phyloP scores from a whole-genome alignment of 2,113 vertebrate species.

The Cygnus atratus region DNA sequence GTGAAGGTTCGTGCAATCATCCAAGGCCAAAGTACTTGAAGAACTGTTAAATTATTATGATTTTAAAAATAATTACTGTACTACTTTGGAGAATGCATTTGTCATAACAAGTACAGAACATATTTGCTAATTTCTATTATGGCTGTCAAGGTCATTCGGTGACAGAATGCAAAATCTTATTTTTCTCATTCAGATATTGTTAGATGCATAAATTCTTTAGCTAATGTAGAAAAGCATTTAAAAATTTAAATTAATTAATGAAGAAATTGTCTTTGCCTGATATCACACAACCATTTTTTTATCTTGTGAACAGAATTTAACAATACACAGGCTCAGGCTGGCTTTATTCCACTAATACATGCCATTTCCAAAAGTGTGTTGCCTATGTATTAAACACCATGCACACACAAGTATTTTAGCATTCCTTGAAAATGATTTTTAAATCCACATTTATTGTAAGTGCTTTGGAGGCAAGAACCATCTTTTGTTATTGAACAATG shows the following conservation, averaged over 20 bases:
- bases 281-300: slow-evolving; percentile 52
- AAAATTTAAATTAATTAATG: slow-evolving; percentile 44
- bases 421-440: slow-evolving; percentile 68
- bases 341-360: slow-evolving; percentile 47
- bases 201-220: slow-evolving; percentile 34
- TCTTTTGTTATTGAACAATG: slow-evolving; percentile 65
- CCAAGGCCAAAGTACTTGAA: slow-evolving; percentile 34
- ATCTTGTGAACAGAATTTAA: slow-evolving; percentile 40
- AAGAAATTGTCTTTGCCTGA: slow-evolving; percentile 41
- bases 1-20: slow-evolving; percentile 35
- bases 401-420: slow-evolving; percentile 23
- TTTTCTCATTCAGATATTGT: slow-evolving; percentile 31
- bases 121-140: slow-evolving; percentile 54
- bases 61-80: slow-evolving; percentile 58
- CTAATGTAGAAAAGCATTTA: slow-evolving; percentile 29
- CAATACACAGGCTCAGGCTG: neutral
- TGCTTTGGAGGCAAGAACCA: slow-evolving; percentile 40
- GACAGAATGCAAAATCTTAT: slow-evolving; percentile 48
- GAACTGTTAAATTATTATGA: slow-evolving; percentile 35
- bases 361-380: slow-evolving; percentile 50
- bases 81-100: slow-evolving; percentile 37
- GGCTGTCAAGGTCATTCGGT: slow-evolving; percentile 44
- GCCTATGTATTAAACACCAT: slow-evolving; percentile 33
- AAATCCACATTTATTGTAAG: slow-evolving; percentile 60
- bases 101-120: slow-evolving; percentile 20